phyloP scores from a whole-genome alignment of 1,140 invertebrate species.

The Drosophila pectinifera region DNA sequence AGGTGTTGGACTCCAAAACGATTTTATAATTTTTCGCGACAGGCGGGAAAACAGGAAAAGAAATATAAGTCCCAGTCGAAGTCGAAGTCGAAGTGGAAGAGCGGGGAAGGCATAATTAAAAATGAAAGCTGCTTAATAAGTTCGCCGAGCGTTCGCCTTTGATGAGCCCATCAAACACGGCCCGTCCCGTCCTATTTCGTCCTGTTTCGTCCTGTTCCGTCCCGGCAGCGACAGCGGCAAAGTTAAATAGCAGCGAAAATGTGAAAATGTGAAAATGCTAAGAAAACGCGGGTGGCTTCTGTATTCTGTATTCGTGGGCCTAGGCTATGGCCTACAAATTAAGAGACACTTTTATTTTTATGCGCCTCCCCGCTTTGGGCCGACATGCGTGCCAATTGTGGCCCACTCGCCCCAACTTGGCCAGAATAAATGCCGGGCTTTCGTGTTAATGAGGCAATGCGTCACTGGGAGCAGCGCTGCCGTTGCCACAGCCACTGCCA shows the following conservation, averaged over 20 bases:
- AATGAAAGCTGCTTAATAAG: slow-evolving; percentile 80
- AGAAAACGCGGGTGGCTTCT: background rate
- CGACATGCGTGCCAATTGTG: slow-evolving; percentile 72
- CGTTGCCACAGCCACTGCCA: background rate
- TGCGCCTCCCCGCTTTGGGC: slow-evolving; percentile 18
- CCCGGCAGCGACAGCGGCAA: background rate
- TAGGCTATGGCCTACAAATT: slow-evolving; percentile 66
- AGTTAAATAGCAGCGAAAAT: slow-evolving; percentile 36
- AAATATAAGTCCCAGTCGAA: slow-evolving; percentile 35
- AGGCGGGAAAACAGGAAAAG: slow-evolving; percentile 44
- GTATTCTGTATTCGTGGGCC: too few species aligned
- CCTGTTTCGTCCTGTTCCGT: too few species aligned
- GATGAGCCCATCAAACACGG: slow-evolving; percentile 54
- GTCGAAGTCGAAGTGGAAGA: slow-evolving; percentile 27
- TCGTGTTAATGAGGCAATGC: slow-evolving; percentile 80
- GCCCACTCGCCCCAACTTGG: slow-evolving; percentile 1
- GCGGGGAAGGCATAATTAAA: slow-evolving; percentile 69
- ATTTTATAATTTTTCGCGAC: slow-evolving; percentile 67
- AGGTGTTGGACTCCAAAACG: slow-evolving; percentile 55
- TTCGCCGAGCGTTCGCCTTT: slow-evolving; percentile 62
- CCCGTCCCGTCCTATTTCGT: too few species aligned
- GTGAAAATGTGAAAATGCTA: slow-evolving; percentile 25
- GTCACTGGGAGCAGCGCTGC: slow-evolving; percentile 54
- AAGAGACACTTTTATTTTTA: slow-evolving; percentile 71
- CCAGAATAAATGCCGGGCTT: slow-evolving; percentile 66